Evolutionary conservation across 2,888 invertebrate genomes (phyloP).

Genomic region (Pollenia labialis): DNA sequence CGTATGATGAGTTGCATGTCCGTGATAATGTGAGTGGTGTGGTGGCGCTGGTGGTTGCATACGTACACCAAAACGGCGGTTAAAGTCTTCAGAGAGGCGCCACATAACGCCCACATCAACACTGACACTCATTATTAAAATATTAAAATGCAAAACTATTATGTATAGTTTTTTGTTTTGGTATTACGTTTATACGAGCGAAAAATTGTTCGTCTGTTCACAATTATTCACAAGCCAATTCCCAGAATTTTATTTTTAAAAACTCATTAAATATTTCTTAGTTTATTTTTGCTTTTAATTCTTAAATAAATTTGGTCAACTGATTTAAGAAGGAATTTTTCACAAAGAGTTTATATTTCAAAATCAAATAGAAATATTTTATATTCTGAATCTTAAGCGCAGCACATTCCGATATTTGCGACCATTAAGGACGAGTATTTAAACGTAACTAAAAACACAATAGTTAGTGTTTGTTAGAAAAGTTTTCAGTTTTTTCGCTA

Average conservation of each 20-base stretch:
- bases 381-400: not conserved
- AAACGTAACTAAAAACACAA: conserved; percentile 75
- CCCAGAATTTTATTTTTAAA: conserved; percentile 53
- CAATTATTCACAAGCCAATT: conserved; percentile 40
- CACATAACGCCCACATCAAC: conserved; percentile 85
- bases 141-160: conserved; percentile 37
- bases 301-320: not conserved
- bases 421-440: conserved; percentile 75
- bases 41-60: conserved; percentile 81
- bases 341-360: conserved; percentile 31
- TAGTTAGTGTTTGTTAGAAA: conserved; percentile 21
- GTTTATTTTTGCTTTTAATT: conserved; percentile 45
- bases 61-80: conserved; percentile 84
- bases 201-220: conserved; percentile 5
- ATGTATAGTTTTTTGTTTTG: conserved; percentile 44
- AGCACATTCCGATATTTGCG: conserved; percentile 49
- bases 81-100: conserved; percentile 84
- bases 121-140: conserved; percentile 82
- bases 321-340: conserved; percentile 32
- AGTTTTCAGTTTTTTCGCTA: conserved; percentile 30
- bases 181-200: conserved; percentile 20
- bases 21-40: conserved; percentile 75
- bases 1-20: conserved; percentile 69
- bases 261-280: conserved; percentile 14
- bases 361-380: not conserved